These are phyloP conservation scores for Fragum fragum DNA, from an alignment of 2,888 invertebrate genomes.

Conservation along the genomic window DNA sequence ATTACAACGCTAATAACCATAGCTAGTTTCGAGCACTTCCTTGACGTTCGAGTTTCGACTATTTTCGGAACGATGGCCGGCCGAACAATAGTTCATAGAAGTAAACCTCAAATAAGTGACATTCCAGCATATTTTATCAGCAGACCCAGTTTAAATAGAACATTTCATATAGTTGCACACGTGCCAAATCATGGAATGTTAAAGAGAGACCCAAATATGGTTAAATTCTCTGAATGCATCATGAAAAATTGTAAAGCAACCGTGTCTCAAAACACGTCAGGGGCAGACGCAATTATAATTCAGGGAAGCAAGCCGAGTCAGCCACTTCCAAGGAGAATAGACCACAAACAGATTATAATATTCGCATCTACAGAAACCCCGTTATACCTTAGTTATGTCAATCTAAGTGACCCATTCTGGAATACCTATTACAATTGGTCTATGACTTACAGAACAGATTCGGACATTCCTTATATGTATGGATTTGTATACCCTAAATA, in stretches of 20 bases:
- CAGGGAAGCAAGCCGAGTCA: conserved; percentile 44
- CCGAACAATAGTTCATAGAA: too few species aligned
- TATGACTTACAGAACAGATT: conserved; percentile 62
- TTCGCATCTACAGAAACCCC: conserved; percentile 49
- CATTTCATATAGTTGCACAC: not conserved
- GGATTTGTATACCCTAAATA: conserved; percentile 35
- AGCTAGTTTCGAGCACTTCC: too few species aligned
- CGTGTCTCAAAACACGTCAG: not conserved
- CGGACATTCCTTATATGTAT: conserved; percentile 59
- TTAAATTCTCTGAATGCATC: not conserved
- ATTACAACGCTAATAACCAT: too few species aligned
- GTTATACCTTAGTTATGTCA: conserved; percentile 27
- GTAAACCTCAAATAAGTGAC: too few species aligned
- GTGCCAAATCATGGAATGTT: not conserved
- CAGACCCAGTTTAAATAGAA: too few species aligned
- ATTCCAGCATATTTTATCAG: too few species aligned
- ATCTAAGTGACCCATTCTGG: not conserved
- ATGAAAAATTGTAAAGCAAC: conserved; percentile 5
- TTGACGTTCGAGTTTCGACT: too few species aligned
- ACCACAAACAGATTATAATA: conserved; percentile 42
- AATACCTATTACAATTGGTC: conserved; percentile 59
- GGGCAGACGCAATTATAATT: conserved; percentile 54
- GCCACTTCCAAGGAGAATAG: conserved; percentile 36
- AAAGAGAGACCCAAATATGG: not conserved
- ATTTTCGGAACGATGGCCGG: too few species aligned